Percentiles rank a stretch among this genome's conserved stretches.
These are phyloP conservation scores for Mallateleia sp. DNA, from an alignment of 2,888 invertebrate genomes.

Conservation along the genomic window DNA sequence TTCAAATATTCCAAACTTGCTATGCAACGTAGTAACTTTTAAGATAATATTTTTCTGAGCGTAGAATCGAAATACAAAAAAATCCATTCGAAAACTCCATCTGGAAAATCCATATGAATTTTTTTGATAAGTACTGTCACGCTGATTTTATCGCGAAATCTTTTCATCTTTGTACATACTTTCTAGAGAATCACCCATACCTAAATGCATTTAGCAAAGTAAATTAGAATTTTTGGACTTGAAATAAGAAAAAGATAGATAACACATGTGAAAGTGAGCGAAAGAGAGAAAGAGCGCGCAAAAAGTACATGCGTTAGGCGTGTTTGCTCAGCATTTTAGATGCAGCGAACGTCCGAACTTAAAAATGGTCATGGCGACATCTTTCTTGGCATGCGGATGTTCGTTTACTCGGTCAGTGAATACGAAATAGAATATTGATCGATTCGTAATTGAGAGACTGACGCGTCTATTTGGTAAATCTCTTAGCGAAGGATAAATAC, in stretches of 20 bases:
- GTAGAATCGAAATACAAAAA: too few species aligned
- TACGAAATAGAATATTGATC: constrained; percentile 73
- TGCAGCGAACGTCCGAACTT: constrained; percentile 72
- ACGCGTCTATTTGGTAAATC: constrained; percentile 76
- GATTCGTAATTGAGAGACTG: constrained; percentile 74
- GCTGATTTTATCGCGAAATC: too few species aligned
- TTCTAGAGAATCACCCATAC: constrained; percentile 62
- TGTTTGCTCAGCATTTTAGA: constrained; percentile 71
- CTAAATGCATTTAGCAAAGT: constrained; percentile 29
- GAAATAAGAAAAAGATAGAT: constrained; percentile 17
- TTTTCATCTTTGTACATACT: constrained; percentile 29
- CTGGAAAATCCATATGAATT: too few species aligned
- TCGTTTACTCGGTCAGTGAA: constrained; percentile 77
- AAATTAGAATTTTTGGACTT: constrained; percentile 19
- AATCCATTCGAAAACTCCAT: too few species aligned
- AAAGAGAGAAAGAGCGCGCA: constrained; percentile 8
- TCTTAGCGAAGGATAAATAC: constrained; percentile 72
- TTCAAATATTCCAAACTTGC: too few species aligned
- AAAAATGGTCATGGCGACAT: constrained; percentile 75
- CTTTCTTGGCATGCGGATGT: constrained; percentile 78
- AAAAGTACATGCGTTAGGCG: constrained; percentile 52
- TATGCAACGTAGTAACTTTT: too few species aligned
- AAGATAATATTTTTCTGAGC: too few species aligned
- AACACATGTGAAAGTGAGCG: constrained; percentile 23
- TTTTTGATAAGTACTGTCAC: too few species aligned